Conservation (phyloP, 30 jellyfish, hydroid and myxozoan genomes). For the Pelagia noctiluca region DNA sequence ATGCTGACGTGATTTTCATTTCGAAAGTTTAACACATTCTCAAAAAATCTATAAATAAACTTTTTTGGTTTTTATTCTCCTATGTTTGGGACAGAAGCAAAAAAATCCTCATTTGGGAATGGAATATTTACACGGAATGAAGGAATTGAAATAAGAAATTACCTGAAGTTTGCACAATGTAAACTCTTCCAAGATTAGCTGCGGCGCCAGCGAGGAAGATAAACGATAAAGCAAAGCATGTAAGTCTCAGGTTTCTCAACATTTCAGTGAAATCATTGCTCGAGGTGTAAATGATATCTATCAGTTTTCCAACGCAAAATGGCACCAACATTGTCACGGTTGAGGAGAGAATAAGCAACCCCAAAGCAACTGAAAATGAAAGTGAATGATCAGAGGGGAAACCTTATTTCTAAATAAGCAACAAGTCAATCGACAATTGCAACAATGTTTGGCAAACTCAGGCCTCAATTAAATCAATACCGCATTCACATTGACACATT, state of each 20-base stretch:
- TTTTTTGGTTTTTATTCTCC: no score
- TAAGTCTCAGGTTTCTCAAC: conserved; percentile 73
- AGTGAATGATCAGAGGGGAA: neutral
- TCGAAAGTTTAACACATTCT: no score
- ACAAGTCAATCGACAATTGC: neutral
- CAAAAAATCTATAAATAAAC: no score
- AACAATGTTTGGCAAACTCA: neutral
- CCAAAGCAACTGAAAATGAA: conserved; percentile 83
- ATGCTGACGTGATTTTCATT: no score
- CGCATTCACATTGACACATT: no score
- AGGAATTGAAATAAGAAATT: neutral
- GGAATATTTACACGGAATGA: no score
- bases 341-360: conserved; percentile 81
- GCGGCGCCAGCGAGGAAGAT: conserved; percentile 88
- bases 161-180: conserved; percentile 95
- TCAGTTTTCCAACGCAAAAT: conserved; percentile 92
- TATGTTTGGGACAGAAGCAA: no score
- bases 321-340: conserved; percentile 97
- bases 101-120: no score
- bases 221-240: conserved; percentile 77
- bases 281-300: conserved; percentile 87
- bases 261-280: conserved; percentile 77
- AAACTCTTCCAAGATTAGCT: conserved; percentile 94
- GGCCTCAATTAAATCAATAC: no score
- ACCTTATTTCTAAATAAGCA: neutral